Evolutionary conservation across 1,140 invertebrate species (phyloP).

Genomic region (Caenorhabditis tropicalis): DNA sequence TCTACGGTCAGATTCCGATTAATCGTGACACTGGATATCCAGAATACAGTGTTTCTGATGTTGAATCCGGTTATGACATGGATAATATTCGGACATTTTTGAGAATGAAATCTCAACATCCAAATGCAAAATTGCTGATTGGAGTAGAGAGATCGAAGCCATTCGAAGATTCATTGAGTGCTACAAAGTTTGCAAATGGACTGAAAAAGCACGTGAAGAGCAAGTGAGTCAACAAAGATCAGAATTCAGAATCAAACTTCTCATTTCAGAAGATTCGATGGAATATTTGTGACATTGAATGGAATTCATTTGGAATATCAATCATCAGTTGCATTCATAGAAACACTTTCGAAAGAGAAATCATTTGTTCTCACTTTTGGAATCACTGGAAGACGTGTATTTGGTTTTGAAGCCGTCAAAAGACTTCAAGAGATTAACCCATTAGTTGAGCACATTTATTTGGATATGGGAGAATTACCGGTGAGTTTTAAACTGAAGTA

Average conservation of each 20-base stretch:
- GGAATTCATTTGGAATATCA: conserved; percentile 18
- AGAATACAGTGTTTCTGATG: neutral
- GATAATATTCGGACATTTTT: conserved; percentile 5
- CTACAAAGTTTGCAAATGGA: neutral
- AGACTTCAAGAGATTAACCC: conserved; percentile 2
- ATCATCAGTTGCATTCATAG: neutral
- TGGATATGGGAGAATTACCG: conserved; percentile 34
- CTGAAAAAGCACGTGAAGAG: neutral
- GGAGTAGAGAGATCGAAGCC: neutral
- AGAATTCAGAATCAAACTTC: neutral
- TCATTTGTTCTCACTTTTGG: neutral
- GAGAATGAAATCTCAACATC: neutral
- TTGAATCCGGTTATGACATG: neutral
- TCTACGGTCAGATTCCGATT: neutral
- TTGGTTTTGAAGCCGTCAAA: neutral
- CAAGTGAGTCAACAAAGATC: neutral
- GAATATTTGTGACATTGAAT: neutral
- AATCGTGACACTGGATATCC: neutral
- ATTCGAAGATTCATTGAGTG: neutral
- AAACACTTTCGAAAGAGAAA: neutral
- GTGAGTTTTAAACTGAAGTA: neutral
- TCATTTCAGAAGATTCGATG: neutral
- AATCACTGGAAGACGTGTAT: neutral
- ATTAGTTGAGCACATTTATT: conserved; percentile 2
- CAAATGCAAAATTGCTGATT: neutral